Percentiles rank a stretch among this genome's conserved stretches.
These are phyloP conservation scores for Oscheius sp. DNA, from an alignment of 2,888 invertebrate genomes.

Conservation along the genomic window DNA sequence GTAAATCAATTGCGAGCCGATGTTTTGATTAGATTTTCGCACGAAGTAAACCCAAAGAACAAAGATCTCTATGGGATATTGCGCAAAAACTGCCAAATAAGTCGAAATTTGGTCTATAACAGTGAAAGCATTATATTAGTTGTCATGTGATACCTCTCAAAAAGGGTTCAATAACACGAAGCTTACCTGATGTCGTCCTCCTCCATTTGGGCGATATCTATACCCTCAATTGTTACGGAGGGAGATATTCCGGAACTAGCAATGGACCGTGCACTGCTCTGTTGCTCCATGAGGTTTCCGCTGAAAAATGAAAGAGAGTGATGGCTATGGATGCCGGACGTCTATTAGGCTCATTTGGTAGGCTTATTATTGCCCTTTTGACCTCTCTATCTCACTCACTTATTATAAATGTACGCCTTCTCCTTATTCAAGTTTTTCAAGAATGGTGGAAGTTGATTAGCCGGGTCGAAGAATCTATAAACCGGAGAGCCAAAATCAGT, in stretches of 20 bases:
- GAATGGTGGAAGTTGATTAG: constrained; percentile 22
- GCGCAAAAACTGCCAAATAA: too few species aligned
- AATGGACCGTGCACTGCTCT: constrained; percentile 6
- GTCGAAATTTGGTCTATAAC: too few species aligned
- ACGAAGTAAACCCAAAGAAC: too few species aligned
- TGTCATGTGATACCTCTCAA: not conserved
- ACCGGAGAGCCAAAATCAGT: not conserved
- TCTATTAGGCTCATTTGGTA: not conserved
- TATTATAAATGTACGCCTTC: not conserved
- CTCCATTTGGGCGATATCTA: constrained; percentile 6
- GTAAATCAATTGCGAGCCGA: not conserved
- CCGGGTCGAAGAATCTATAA: constrained; percentile 15
- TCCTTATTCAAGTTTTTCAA: constrained; percentile 14
- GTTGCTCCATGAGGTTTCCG: constrained; percentile 16
- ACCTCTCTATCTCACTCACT: not conserved
- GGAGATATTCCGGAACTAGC: constrained; percentile 30
- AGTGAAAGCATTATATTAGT: too few species aligned
- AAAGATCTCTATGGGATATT: too few species aligned
- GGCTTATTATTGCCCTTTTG: not conserved
- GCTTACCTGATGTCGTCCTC: constrained; percentile 9
- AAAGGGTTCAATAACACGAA: not conserved
- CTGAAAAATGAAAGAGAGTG: not conserved
- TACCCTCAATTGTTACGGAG: constrained; percentile 26
- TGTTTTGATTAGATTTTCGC: too few species aligned
- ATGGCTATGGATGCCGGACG: not conserved